Evolutionary conservation across 2,888 invertebrate species (phyloP).

Genomic region (Acleris cristana): DNA sequence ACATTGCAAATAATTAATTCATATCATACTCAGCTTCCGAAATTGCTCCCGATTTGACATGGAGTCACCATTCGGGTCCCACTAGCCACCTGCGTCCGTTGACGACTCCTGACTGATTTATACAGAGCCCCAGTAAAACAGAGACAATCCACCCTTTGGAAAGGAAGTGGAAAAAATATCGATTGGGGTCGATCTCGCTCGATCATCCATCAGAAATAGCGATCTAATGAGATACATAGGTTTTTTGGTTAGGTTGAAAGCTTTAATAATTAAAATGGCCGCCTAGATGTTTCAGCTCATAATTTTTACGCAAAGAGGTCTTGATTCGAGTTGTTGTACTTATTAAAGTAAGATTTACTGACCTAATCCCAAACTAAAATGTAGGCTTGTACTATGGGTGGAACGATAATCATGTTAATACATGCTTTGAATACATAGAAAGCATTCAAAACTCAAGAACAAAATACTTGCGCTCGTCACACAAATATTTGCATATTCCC

Average conservation of each 20-base stretch:
- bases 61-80: constrained; percentile 45
- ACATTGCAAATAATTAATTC: constrained; percentile 25
- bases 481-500: too few species aligned
- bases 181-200: constrained; percentile 56
- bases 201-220: constrained; percentile 56
- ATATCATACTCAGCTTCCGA: constrained; percentile 27
- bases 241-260: constrained; percentile 7
- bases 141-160: constrained; percentile 62
- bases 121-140: constrained; percentile 55
- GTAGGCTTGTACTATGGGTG: too few species aligned
- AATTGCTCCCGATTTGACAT: constrained; percentile 29
- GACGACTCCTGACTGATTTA: constrained; percentile 71
- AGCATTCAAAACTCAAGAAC: too few species aligned
- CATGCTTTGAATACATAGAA: too few species aligned
- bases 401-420: too few species aligned
- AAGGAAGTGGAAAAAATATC: constrained; percentile 59
- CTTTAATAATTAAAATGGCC: neutral
- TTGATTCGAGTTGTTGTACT: too few species aligned
- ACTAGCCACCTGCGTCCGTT: constrained; percentile 72
- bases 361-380: too few species aligned
- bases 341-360: too few species aligned
- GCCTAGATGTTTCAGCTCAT: neutral
- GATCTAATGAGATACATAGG: constrained; percentile 20
- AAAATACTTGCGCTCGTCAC: too few species aligned
- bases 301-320: neutral